phyloP scores from a whole-genome alignment of 2,888 invertebrate species.

The Euplagia quadripunctaria region DNA sequence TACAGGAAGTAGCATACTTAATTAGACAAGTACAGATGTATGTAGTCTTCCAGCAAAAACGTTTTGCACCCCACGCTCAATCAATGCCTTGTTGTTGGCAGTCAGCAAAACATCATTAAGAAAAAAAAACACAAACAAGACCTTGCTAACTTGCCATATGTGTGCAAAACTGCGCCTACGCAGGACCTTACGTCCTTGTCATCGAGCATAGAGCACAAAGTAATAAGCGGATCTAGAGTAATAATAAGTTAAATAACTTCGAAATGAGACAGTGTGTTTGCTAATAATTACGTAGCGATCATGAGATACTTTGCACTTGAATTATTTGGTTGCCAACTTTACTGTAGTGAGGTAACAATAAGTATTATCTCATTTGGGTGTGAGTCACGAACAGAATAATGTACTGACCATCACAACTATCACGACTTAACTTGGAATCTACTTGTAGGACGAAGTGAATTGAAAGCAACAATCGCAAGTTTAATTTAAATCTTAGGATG shows the following conservation, averaged over 20 bases:
- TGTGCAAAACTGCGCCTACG: conserved; percentile 66
- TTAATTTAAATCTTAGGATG: too few species aligned
- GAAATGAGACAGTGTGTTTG: conserved; percentile 8
- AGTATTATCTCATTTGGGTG: background rate
- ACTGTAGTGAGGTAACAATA: background rate
- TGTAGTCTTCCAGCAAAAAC: conserved; percentile 43
- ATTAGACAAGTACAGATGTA: conserved; percentile 27
- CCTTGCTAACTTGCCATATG: conserved; percentile 68
- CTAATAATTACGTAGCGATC: background rate
- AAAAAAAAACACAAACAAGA: conserved; percentile 54
- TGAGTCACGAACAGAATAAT: background rate
- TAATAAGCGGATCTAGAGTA: conserved; percentile 43
- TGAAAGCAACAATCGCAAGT: background rate
- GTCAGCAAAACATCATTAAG: conserved; percentile 49
- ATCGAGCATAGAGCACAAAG: conserved; percentile 12
- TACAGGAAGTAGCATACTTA: conserved; percentile 32
- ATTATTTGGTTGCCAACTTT: background rate
- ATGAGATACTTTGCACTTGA: background rate
- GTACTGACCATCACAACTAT: background rate
- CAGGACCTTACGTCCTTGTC: conserved; percentile 61
- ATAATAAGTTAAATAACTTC: background rate
- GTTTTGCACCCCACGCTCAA: conserved; percentile 51
- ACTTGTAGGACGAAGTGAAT: background rate
- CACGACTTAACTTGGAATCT: background rate
- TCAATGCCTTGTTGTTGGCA: conserved; percentile 55